Base-by-base conservation (phyloP, 2,888 invertebrate species). In the Cynaeus angustus region DNA sequence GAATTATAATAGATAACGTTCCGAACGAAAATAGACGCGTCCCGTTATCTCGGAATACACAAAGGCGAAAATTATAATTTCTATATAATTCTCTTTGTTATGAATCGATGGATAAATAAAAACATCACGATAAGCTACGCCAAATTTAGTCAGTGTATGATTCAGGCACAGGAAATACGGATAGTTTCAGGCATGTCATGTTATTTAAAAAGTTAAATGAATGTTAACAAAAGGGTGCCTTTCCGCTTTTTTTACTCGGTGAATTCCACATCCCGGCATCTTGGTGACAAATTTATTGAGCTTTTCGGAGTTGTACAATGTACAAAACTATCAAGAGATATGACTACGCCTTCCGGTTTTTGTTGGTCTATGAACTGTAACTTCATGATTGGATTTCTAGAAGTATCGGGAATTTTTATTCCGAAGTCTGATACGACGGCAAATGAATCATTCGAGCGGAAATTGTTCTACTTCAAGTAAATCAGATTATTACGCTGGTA, bases 101-200 rank as follows among this genome's bases (percentile, higher is more conserved):
- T 46, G 59, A 59, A 59, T 46, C 59, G 33, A 46, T 46, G 59
- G 30, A 59, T 21, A 21, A 21, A 21, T 21, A 21, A 13, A 12
- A 10, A 14, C 33, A 59, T 59, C 59, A 13, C 28, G 59, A 59
- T 59, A 59, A 59, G 30, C 33, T 16, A 56, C 7, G 10, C 26
- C 56, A 41, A 30, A 30, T 45, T 59, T 28, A 45, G 59, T 59
- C 12, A 10, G 9, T 12, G 45, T n/a, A 33, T 59, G 59, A 59
- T 59, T 59, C 59, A 58, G 45, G 28, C 55, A 43, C 56, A 45
- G 59, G 59, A 59, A 59, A 30, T 33, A 59, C 43, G 59, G 45
- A 43, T 59, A 46, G 41, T 16, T 56, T 56, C 56, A 56, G 59
- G 45, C 45, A 45, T 46, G 16, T 13, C 59, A 45, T 26, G 33